Evolutionary conservation across 2,888 invertebrate species (phyloP).

Genomic region (Schizaphis graminum): DNA sequence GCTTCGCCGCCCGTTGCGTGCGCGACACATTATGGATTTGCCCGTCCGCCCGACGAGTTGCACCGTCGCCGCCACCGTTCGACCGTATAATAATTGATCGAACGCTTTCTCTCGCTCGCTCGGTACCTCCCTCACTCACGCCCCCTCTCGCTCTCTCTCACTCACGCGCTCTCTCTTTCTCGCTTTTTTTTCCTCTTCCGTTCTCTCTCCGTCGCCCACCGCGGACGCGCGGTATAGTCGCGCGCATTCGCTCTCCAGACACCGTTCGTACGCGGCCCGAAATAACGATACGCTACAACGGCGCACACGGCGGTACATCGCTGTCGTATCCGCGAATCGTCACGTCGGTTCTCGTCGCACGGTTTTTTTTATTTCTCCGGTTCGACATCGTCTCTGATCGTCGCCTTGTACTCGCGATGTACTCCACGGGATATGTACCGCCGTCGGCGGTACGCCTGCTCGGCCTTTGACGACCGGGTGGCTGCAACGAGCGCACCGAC

Average conservation of each 20-base stretch:
- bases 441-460: neutral
- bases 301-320: neutral
- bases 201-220: neutral
- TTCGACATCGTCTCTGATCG: neutral
- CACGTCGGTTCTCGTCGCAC: neutral
- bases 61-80: constrained; percentile 80
- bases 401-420: neutral
- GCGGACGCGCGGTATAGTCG: neutral
- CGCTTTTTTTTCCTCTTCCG: constrained; percentile 69
- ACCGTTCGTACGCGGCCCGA: neutral
- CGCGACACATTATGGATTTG: constrained; percentile 71
- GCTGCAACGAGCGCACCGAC: neutral
- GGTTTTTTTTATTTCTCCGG: neutral
- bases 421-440: neutral
- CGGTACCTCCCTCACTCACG: neutral
- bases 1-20: constrained; percentile 71
- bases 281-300: neutral
- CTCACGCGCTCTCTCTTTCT: neutral
- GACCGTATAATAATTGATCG: constrained; percentile 65
- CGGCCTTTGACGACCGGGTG: neutral
- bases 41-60: constrained; percentile 71
- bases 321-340: neutral
- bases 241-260: neutral
- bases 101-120: constrained; percentile 75
- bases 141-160: constrained; percentile 69